phyloP scores from a whole-genome alignment of 2,113 vertebrate genomes.

The Cercocebus atys region DNA sequence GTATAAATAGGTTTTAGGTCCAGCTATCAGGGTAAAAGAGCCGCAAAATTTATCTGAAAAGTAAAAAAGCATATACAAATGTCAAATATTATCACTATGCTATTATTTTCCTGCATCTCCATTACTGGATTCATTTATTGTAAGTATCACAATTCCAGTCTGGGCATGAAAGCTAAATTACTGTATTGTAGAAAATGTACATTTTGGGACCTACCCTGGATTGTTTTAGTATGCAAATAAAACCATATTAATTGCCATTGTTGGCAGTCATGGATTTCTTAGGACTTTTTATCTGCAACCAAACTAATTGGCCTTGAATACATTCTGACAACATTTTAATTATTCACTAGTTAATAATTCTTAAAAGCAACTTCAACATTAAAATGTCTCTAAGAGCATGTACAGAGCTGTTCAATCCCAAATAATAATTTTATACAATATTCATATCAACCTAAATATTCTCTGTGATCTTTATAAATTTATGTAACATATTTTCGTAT shows the following conservation, averaged over 20 bases:
- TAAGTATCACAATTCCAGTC: constrained; percentile 8
- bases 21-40: neutral
- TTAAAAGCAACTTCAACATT: constrained; percentile 50
- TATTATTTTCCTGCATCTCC: neutral
- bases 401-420: neutral
- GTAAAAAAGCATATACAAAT: neutral
- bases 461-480: constrained; percentile 40
- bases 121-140: neutral
- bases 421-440: constrained; percentile 58
- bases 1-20: neutral
- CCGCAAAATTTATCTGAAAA: constrained; percentile 15
- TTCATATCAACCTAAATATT: constrained; percentile 56
- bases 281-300: constrained; percentile 26
- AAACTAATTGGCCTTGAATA: constrained; percentile 57
- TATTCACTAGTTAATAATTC: constrained; percentile 66
- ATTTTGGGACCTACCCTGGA: neutral
- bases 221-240: constrained; percentile 56
- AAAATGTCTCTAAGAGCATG: constrained; percentile 42
- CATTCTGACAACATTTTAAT: constrained; percentile 67
- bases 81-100: neutral
- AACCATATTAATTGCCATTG: constrained; percentile 42
- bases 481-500: neutral
- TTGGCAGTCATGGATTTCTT: constrained; percentile 44
- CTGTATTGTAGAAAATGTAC: constrained; percentile 39
- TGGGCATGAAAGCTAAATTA: constrained; percentile 36